Evolutionary conservation across 1,140 invertebrate species (phyloP).

Genomic region (Bombus pyrosoma): DNA sequence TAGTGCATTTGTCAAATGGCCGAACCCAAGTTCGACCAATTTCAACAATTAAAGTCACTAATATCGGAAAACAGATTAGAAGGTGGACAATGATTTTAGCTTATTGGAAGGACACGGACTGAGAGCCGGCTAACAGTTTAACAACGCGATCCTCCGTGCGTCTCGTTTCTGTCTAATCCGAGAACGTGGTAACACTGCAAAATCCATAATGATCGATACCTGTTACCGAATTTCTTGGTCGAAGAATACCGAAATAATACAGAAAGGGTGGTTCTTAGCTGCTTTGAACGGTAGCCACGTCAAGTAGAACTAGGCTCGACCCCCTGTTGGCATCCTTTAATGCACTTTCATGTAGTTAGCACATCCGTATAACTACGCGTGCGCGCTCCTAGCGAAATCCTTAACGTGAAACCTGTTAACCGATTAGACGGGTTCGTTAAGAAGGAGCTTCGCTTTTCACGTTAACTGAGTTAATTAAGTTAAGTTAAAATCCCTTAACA

Average conservation of each 20-base stretch:
- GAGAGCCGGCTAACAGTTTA: no score
- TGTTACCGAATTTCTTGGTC: slow-evolving; percentile 42
- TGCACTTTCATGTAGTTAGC: slow-evolving; percentile 21
- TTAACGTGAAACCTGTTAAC: slow-evolving; percentile 62
- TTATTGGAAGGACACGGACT: not conserved
- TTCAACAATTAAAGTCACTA: slow-evolving; percentile 71
- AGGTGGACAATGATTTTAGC: slow-evolving; percentile 7
- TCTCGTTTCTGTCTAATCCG: slow-evolving; percentile 19
- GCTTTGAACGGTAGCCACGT: slow-evolving; percentile 3
- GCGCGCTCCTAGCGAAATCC: slow-evolving; percentile 22
- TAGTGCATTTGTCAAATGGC: not conserved
- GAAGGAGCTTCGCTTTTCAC: not conserved
- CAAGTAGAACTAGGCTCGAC: slow-evolving; percentile 32
- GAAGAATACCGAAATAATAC: slow-evolving; percentile 40
- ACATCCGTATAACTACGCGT: not conserved
- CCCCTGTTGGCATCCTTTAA: slow-evolving; percentile 12
- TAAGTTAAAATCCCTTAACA: no score
- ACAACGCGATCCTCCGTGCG: not conserved
- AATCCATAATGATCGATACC: slow-evolving; percentile 60
- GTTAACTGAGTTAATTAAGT: slow-evolving; percentile 15
- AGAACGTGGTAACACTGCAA: slow-evolving; percentile 13
- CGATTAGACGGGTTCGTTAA: slow-evolving; percentile 44
- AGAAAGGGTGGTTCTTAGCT: slow-evolving; percentile 42
- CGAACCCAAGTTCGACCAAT: not conserved
- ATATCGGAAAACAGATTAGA: slow-evolving; percentile 70